Evolutionary conservation across 2,797 vertebrate genomes (phyloP).

Genomic region (Siniperca undulata): DNA sequence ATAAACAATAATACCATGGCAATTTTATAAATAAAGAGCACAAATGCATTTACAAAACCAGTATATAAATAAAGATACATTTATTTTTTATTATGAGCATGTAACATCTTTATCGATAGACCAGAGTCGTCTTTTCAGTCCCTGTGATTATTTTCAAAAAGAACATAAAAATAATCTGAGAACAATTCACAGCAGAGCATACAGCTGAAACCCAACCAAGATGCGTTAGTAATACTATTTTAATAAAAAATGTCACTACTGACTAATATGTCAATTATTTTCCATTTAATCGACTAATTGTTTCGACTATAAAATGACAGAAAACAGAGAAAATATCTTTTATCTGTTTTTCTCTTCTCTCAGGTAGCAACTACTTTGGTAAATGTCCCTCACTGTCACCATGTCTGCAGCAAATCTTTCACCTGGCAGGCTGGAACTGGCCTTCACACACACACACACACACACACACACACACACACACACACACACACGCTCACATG

Average conservation of each 20-base stretch:
- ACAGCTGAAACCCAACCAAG: background rate
- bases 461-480: slow-evolving; percentile 16
- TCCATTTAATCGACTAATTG: background rate
- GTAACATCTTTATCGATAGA: background rate
- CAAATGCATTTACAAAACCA: background rate
- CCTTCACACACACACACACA: slow-evolving; percentile 48
- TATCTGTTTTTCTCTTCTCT: background rate
- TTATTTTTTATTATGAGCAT: background rate
- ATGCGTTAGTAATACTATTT: background rate
- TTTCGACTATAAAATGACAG: background rate
- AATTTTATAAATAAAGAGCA: background rate
- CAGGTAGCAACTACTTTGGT: slow-evolving; percentile 43
- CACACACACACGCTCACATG: slow-evolving; percentile 3
- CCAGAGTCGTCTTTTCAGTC: background rate
- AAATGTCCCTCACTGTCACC: slow-evolving; percentile 43
- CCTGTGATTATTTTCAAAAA: background rate
- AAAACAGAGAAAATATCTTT: background rate
- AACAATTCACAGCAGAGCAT: background rate
- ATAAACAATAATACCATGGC: background rate
- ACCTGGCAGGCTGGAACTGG: slow-evolving; percentile 64
- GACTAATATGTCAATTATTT: background rate
- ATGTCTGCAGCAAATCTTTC: slow-evolving; percentile 72
- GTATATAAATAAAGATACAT: background rate
- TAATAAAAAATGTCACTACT: background rate
- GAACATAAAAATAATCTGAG: background rate